These are phyloP conservation scores for Hemicrepidius hirtus DNA, from an alignment of 2,888 invertebrate species.

Conservation along the genomic window DNA sequence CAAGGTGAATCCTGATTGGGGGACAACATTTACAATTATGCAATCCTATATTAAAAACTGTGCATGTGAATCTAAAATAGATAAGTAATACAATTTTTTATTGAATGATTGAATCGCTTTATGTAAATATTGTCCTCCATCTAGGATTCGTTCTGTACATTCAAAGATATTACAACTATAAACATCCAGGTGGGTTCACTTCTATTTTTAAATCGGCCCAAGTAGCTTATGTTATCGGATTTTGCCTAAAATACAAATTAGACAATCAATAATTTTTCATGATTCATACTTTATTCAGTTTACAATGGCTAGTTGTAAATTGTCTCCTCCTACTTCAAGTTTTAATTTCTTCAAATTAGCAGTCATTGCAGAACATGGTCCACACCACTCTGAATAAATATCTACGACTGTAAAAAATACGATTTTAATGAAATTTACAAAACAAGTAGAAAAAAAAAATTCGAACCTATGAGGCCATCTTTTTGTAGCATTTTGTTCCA, in stretches of 20 bases:
- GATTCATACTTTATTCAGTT: slow-evolving; percentile 53
- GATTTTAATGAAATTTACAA: too few relatives aligned
- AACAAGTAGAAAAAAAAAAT: too few relatives aligned
- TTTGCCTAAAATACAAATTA: slow-evolving; percentile 77
- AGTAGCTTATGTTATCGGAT: slow-evolving; percentile 82
- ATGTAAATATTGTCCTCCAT: too few relatives aligned
- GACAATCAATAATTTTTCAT: too few relatives aligned
- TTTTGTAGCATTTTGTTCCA: slow-evolving; percentile 86
- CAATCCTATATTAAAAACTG: too few relatives aligned
- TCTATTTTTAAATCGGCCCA: slow-evolving; percentile 85
- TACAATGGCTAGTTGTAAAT: slow-evolving; percentile 85
- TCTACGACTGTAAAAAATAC: slow-evolving; percentile 81
- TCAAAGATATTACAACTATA: slow-evolving; percentile 78
- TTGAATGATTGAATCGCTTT: too few relatives aligned
- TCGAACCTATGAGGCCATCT: slow-evolving; percentile 84
- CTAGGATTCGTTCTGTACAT: too few relatives aligned
- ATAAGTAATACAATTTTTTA: too few relatives aligned
- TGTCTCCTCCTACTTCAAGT: slow-evolving; percentile 90
- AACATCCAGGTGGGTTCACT: slow-evolving; percentile 96
- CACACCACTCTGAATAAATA: slow-evolving; percentile 94
- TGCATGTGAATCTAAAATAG: too few relatives aligned
- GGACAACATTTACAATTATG: too few relatives aligned
- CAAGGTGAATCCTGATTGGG: too few relatives aligned
- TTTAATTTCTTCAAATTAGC: slow-evolving; percentile 91
- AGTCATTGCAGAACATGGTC: slow-evolving; percentile 90